Evolutionary conservation across 2,113 vertebrate genomes (phyloP), one percentile per base, ranked within the genome.

Genomic region (Seriola aureovittata): DNA sequence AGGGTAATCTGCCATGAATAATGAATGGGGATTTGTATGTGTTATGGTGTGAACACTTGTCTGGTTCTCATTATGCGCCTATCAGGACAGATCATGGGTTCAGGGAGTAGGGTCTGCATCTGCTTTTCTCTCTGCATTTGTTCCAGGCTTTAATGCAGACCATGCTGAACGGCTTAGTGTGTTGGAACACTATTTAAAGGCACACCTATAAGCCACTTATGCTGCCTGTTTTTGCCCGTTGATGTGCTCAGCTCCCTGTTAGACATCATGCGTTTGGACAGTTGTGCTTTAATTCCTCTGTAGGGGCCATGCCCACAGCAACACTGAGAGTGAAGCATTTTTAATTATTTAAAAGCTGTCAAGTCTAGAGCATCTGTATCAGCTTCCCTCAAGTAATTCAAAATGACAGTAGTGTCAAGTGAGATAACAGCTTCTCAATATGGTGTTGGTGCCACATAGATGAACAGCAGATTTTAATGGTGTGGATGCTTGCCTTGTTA

Each of bases 1-100:
- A 93, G 89, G 76, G 77, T 94, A 94, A 95, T 95, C 93, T 91
- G 14, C 86, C 91, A 85, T 94, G 91, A 94, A 94, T 94, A 95
- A 95, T 93, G 92, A 95, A 93, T 90, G 87, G 81, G 87, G 91
- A 93, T 94, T 87, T 94, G 85, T 89, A 92, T 93, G 91, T 91
- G 91, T 93, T 91, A 85, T 86, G 90, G 88, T 93, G 91, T 88
- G 91, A 93, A 90, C 87, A 85, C 90, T 89, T 85, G 88, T 92
- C 92, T 93, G 93, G 72, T 92, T 93, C 91, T 93, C 91, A 94
- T 94, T 94, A 94, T 91, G 90, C 66, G 85, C 85, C 90, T 92
- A 93, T 93, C 92, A 91, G 89, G 76, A 81, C 3, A 71, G 89
- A 93, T 94, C 93, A 93, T 63, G 81, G 85, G 86, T 92, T 87